A percentile compares a stretch with the other conserved stretches of the same genome.
Conservation (phyloP, 1,140 invertebrate genomes). For the Halotydeus destructor region DNA sequence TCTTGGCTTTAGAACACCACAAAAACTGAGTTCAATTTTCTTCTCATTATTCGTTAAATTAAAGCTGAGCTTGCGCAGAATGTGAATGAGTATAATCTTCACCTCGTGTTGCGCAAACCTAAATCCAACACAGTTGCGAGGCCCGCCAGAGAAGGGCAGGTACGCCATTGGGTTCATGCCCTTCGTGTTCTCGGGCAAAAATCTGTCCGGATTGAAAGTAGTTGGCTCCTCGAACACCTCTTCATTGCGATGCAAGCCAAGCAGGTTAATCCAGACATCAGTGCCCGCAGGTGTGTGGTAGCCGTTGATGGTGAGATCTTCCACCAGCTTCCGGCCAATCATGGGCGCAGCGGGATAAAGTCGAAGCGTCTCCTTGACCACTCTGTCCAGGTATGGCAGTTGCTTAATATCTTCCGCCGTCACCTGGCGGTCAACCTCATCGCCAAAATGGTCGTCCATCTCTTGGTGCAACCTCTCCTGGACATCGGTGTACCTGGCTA, state of each 20-base stretch:
- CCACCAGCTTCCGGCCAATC: slow-evolving; percentile 30
- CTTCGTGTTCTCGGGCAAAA: slow-evolving; percentile 22
- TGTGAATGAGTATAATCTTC: slow-evolving; percentile 4
- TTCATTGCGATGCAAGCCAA: slow-evolving; percentile 19
- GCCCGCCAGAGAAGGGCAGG: slow-evolving; percentile 30
- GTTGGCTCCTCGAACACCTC: slow-evolving; percentile 30
- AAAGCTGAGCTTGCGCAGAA: too few species aligned
- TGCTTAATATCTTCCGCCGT: slow-evolving; percentile 25
- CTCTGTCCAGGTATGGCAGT: slow-evolving; percentile 26
- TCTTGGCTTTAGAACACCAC: too few species aligned
- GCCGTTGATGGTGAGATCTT: slow-evolving; percentile 20
- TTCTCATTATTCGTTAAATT: too few species aligned
- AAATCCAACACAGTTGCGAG: slow-evolving; percentile 28
- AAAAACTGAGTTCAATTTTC: too few species aligned
- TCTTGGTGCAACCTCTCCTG: slow-evolving; percentile 22
- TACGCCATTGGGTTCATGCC: slow-evolving; percentile 23
- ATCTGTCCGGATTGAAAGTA: slow-evolving; percentile 31
- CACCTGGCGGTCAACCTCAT: slow-evolving; percentile 18
- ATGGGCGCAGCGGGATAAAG: slow-evolving; percentile 38
- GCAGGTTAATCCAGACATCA: slow-evolving; percentile 12
- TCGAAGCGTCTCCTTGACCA: slow-evolving; percentile 40
- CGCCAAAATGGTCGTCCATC: slow-evolving; percentile 21
- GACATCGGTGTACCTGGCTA: slow-evolving; percentile 30
- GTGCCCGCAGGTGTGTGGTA: slow-evolving; percentile 14
- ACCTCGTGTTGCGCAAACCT: slow-evolving; percentile 42